These are phyloP conservation scores for Tetropium fuscum DNA, from an alignment of 2,888 invertebrate species.

Conservation along the genomic window DNA sequence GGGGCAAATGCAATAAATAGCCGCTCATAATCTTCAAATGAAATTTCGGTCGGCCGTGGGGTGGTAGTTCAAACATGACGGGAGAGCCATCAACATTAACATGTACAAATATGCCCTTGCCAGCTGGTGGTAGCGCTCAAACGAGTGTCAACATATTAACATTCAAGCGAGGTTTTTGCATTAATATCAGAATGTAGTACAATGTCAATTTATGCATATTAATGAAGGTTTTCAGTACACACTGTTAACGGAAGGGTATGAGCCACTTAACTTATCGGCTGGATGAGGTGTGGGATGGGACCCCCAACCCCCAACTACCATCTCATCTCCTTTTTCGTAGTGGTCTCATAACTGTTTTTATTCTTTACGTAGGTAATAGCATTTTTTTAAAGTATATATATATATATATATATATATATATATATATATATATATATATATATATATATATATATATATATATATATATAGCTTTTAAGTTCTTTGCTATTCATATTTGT, in stretches of 20 bases:
- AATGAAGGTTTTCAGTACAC: constrained; percentile 49
- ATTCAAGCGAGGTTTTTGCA: constrained; percentile 59
- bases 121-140: constrained; percentile 33
- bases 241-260: constrained; percentile 40
- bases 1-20: constrained; percentile 59
- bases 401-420: too few relatives aligned
- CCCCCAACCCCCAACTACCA: background rate
- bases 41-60: constrained; percentile 55
- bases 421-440: too few relatives aligned
- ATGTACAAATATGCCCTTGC: constrained; percentile 49
- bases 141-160: constrained; percentile 56
- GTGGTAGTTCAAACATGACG: constrained; percentile 45
- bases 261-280: constrained; percentile 42
- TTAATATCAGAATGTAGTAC: constrained; percentile 55
- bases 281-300: constrained; percentile 2
- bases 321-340: background rate
- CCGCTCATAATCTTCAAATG: constrained; percentile 59
- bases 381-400: too few relatives aligned
- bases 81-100: constrained; percentile 46
- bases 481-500: too few relatives aligned
- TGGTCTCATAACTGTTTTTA: background rate
- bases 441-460: too few relatives aligned
- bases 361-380: too few relatives aligned
- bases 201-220: constrained; percentile 62
- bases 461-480: too few relatives aligned